Percentiles rank a stretch among this genome's conserved stretches.
These are phyloP conservation scores for Ladona fulva DNA, from an alignment of 1,140 invertebrate genomes.

Conservation along the genomic window DNA sequence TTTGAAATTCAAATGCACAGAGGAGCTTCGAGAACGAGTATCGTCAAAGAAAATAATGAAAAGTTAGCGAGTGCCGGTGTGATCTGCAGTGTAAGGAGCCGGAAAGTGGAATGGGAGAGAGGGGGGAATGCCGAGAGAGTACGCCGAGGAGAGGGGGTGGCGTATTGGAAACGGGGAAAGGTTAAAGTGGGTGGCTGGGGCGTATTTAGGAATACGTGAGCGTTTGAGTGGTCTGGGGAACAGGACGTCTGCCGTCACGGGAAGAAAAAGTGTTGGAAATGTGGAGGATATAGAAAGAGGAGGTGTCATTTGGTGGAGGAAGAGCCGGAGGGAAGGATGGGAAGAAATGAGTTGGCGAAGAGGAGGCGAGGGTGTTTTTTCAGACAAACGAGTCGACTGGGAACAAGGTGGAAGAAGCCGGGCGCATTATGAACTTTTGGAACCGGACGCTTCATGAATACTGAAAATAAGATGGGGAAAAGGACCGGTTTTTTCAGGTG, in stretches of 20 bases:
- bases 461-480: not conserved
- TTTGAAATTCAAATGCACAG: conserved; percentile 5
- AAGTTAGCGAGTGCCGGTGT: conserved; percentile 2
- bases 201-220: too few species aligned
- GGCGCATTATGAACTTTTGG: not conserved
- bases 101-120: too few species aligned
- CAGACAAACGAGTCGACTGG: not conserved
- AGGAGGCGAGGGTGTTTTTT: not conserved
- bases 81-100: not conserved
- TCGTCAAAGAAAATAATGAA: conserved; percentile 10
- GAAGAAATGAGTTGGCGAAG: not conserved
- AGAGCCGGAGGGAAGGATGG: not conserved
- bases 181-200: too few species aligned
- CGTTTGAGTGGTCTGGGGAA: too few species aligned
- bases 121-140: too few species aligned
- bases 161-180: not conserved
- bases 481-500: not conserved
- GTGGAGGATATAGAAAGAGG: too few species aligned
- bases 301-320: too few species aligned
- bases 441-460: not conserved
- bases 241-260: too few species aligned
- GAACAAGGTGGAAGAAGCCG: not conserved
- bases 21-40: not conserved
- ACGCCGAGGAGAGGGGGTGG: not conserved
- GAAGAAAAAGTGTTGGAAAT: too few species aligned